Evolutionary conservation across 1,140 invertebrate species (phyloP).

Genomic region (Trichonephila clavipes): DNA sequence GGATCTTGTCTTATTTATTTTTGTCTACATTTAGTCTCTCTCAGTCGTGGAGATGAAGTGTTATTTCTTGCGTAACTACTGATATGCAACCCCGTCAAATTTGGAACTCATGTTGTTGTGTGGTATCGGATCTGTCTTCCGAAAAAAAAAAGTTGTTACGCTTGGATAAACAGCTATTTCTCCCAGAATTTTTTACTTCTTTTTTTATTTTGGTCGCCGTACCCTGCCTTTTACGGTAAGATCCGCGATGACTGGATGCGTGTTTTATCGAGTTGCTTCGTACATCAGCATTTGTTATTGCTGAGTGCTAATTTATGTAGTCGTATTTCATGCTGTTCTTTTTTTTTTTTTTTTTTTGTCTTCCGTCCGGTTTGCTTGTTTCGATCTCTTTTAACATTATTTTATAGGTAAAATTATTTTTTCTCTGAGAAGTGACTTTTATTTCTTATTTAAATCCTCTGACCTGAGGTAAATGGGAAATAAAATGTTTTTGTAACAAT

Average conservation of each 20-base stretch:
- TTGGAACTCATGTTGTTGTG: constrained; percentile 13
- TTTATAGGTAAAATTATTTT: too few species aligned
- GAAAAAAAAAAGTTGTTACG: neutral
- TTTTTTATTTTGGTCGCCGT: neutral
- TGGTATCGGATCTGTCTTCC: neutral
- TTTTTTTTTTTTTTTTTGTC: neutral
- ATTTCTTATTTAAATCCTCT: too few species aligned
- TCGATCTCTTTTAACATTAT: too few species aligned
- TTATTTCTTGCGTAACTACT: neutral
- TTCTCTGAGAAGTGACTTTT: too few species aligned
- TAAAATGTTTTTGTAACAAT: too few species aligned
- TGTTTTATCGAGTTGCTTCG: neutral
- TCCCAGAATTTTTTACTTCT: neutral
- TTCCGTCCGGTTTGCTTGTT: neutral
- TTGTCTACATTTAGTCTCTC: neutral
- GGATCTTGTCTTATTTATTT: neutral
- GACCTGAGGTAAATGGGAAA: too few species aligned
- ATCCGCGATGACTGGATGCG: neutral
- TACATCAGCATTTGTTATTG: neutral
- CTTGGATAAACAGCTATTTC: constrained; percentile 1
- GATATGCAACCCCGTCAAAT: neutral
- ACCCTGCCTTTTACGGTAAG: constrained; percentile 30
- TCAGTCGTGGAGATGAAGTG: neutral
- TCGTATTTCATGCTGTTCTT: neutral
- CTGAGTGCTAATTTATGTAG: neutral